Conservation (phyloP, 2,113 vertebrate genomes). For the Odontophorus gujanensis region DNA sequence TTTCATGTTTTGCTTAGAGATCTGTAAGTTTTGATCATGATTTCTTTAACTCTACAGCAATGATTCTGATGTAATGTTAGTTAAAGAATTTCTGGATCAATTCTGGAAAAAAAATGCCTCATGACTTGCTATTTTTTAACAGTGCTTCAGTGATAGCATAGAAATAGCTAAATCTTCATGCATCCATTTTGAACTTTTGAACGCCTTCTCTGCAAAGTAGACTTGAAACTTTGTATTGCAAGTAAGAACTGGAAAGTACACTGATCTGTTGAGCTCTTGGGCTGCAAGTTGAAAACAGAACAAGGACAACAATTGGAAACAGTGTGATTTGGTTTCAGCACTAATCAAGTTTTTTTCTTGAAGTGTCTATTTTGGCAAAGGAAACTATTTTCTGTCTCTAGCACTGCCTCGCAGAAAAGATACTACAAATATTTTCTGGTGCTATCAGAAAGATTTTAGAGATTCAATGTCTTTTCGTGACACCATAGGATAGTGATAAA, state of each 20-base stretch:
- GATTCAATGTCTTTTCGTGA: not conserved
- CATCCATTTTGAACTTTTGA: not conserved
- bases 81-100: not conserved
- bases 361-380: not conserved
- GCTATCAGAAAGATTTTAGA: not conserved
- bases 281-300: not conserved
- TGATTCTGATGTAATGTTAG: not conserved
- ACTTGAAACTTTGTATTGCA: not conserved
- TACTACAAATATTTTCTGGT: not conserved
- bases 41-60: not conserved
- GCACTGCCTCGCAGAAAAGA: fast-evolving
- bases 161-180: not conserved
- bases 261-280: not conserved
- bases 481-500: not conserved
- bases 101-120: fast-evolving
- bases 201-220: not conserved
- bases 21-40: not conserved
- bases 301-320: not conserved
- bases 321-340: not conserved
- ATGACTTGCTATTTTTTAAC: not conserved
- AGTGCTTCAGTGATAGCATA: fast-evolving
- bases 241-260: not conserved
- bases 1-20: not conserved
- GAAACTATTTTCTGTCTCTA: fast-evolving
- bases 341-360: not conserved